Evolutionary conservation across 2,888 invertebrate genomes (phyloP).

Genomic region (Catocala sponsa): DNA sequence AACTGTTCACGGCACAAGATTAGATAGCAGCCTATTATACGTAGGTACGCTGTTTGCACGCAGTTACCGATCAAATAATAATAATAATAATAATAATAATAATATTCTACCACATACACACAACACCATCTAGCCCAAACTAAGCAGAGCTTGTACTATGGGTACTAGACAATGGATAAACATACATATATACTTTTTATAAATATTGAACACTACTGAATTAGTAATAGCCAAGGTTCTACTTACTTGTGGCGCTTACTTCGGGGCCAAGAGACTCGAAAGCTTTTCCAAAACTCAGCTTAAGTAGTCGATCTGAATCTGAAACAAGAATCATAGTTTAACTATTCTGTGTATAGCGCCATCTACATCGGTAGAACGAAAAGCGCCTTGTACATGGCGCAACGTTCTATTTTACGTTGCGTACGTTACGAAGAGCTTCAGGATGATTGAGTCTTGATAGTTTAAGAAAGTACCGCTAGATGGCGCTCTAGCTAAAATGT

Average conservation of each 20-base stretch:
- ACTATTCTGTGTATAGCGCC: conserved; percentile 43
- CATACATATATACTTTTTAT: too few relatives aligned
- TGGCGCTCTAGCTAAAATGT: conserved; percentile 39
- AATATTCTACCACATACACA: too few relatives aligned
- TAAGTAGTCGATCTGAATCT: conserved; percentile 84
- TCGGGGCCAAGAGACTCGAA: conserved; percentile 90
- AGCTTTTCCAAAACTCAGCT: conserved; percentile 85
- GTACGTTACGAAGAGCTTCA: neutral
- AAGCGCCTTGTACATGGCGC: neutral
- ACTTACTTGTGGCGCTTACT: conserved; percentile 93
- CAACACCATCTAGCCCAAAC: too few relatives aligned
- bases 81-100: too few relatives aligned
- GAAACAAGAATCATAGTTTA: conserved; percentile 55
- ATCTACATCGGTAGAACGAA: conserved; percentile 48
- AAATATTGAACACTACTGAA: conserved; percentile 50
- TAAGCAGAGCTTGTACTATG: too few relatives aligned
- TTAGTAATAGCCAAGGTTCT: conserved; percentile 40
- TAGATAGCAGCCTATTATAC: conserved; percentile 20
- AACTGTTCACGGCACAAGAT: conserved; percentile 12
- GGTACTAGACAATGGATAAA: too few relatives aligned
- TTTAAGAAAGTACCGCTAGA: conserved; percentile 34
- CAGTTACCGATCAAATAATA: conserved; percentile 44
- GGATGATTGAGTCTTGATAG: neutral
- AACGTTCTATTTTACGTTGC: neutral
- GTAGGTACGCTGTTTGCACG: conserved; percentile 41